These are phyloP conservation scores for Leucania comma DNA, from an alignment of 2,888 invertebrate genomes.

Conservation along the genomic window DNA sequence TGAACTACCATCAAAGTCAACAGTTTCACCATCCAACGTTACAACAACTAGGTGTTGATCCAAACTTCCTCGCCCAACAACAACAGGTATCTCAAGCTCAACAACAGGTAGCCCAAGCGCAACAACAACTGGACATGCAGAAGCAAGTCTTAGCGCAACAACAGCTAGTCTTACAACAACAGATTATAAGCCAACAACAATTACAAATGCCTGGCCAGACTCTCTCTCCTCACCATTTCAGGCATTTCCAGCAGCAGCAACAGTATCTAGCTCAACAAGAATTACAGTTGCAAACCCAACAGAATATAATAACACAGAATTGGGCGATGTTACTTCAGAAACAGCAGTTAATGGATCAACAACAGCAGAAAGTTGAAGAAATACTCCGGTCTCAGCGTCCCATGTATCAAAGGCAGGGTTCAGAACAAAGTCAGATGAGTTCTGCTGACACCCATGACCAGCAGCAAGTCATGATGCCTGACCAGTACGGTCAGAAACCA, in stretches of 20 bases:
- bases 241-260: conserved; percentile 85
- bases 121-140: conserved; percentile 87
- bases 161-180: conserved; percentile 88
- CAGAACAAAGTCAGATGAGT: conserved; percentile 87
- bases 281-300: conserved; percentile 88
- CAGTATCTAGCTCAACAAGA: conserved; percentile 89
- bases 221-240: conserved; percentile 84
- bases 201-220: conserved; percentile 87
- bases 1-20: conserved; percentile 80
- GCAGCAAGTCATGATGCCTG: conserved; percentile 76
- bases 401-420: conserved; percentile 84
- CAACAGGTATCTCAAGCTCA: conserved; percentile 88
- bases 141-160: conserved; percentile 88
- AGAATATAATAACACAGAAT: conserved; percentile 90
- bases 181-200: conserved; percentile 85
- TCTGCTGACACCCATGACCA: conserved; percentile 81
- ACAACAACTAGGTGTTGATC: conserved; percentile 76
- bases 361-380: conserved; percentile 88
- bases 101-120: conserved; percentile 85
- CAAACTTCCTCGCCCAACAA: conserved; percentile 81
- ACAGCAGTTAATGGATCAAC: conserved; percentile 88
- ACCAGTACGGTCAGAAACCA: conserved; percentile 77
- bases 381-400: conserved; percentile 82
- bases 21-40: conserved; percentile 80
- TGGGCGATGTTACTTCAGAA: conserved; percentile 88